Base-by-base conservation (phyloP, 2,888 invertebrate genomes). In the Coronaproctus castanopsis region DNA sequence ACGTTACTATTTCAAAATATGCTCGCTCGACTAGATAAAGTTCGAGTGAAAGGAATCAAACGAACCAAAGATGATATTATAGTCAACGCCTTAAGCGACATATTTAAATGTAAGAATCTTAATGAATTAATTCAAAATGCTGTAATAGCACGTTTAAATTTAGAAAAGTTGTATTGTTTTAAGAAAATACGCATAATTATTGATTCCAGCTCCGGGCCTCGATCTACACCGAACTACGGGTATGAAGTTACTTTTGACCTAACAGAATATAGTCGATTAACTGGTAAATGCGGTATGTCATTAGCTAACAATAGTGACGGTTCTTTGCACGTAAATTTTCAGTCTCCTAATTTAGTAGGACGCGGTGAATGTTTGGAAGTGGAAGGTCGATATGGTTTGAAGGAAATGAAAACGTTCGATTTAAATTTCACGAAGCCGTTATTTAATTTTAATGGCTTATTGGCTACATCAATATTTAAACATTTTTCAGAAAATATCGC, bases 291-390 rank as follows among this genome's bases (percentile, higher is more conserved):
- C 49, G 87, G 84, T 68, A 91, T 92, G 0, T 80, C 85, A 65
- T 83, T 93, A 62, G 91, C 90, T 22, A 88, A 91, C 69, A 92
- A 93, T 70, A 92, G 95, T 70, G n/a, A n/a, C n/a, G 93, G 90
- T 1, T 85, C 87, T 21, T 70, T 93, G 24, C 80, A 85, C 21
- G 72, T 86, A 14, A 82, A 86, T 57, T 74, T 86, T 57, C 79
- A 81, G 66, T 74, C 86, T 64, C 89, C 90, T 0, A 96, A 96
- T 74, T 73, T 90, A 57, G 75, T 83, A 65, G 95, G 96, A 0
- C 78, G 93, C 59, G 96, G 90, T 0, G 95, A 96, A 76, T 76
- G 79, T 36, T 66, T 92, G 10, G 82, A 83, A 65, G 76, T 84
- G 20, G 89, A 91, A 70, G 90, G 89, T 72, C 85, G 85, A 62